phyloP scores from a whole-genome alignment of 2,888 invertebrate genomes.

The Platycheirus rosarum region DNA sequence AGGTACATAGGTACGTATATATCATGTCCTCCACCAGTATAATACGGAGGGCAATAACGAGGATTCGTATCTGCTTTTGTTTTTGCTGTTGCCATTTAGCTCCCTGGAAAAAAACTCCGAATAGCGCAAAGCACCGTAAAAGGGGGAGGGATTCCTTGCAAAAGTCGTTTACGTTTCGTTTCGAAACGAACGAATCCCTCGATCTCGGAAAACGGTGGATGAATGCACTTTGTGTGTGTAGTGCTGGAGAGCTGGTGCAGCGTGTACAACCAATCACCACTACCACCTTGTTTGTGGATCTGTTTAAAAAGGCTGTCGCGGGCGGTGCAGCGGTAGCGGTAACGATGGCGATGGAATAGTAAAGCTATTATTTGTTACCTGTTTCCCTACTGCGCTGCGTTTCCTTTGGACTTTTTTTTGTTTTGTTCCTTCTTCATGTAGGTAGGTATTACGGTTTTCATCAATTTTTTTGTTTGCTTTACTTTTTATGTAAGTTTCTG shows the following conservation, averaged over 20 bases:
- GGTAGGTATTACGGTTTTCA: constrained; percentile 69
- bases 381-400: constrained; percentile 70
- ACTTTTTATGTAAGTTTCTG: constrained; percentile 58
- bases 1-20: background rate
- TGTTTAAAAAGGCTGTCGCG: constrained; percentile 27
- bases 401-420: constrained; percentile 53
- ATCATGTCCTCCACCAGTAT: constrained; percentile 39
- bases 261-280: constrained; percentile 46
- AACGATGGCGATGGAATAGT: constrained; percentile 59
- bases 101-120: constrained; percentile 45
- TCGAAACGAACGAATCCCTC: constrained; percentile 52
- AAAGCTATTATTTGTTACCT: constrained; percentile 72
- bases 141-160: constrained; percentile 61
- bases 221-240: constrained; percentile 65
- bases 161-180: constrained; percentile 45
- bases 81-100: constrained; percentile 50
- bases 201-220: constrained; percentile 61
- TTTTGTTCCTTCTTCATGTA: constrained; percentile 64
- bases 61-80: constrained; percentile 63
- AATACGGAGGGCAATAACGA: constrained; percentile 44
- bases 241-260: too few species aligned
- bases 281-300: constrained; percentile 29
- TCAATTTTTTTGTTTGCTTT: constrained; percentile 58
- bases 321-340: constrained; percentile 43
- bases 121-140: constrained; percentile 20